Conservation (phyloP, 1,140 invertebrate genomes). For the Amyelois transitella region DNA sequence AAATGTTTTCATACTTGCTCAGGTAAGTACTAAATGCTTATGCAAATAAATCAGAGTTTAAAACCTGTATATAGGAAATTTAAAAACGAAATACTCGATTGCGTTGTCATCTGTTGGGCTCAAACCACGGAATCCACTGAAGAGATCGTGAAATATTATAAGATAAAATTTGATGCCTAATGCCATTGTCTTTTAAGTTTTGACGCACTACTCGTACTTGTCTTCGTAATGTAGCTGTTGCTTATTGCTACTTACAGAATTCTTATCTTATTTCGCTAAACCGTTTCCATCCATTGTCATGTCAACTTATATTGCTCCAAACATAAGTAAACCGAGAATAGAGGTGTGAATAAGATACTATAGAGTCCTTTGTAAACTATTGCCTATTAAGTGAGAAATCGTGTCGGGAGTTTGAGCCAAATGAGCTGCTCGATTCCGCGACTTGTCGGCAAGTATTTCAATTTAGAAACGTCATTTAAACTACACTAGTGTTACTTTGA, state of each 20-base stretch:
- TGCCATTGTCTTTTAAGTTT: too few species aligned
- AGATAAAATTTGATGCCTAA: too few species aligned
- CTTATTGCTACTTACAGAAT: background rate
- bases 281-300: background rate
- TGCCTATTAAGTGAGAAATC: slow-evolving; percentile 21
- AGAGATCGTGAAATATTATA: too few species aligned
- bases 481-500: slow-evolving; percentile 33
- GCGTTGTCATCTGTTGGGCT: too few species aligned
- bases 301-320: background rate
- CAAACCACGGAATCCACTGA: too few species aligned
- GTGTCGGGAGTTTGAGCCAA: slow-evolving; percentile 11
- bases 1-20: background rate
- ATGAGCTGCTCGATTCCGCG: slow-evolving; percentile 20
- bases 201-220: too few species aligned
- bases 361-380: slow-evolving; percentile 1
- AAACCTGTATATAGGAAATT: too few species aligned
- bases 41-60: too few species aligned
- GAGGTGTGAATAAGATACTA: background rate
- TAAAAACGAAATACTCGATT: too few species aligned
- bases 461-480: slow-evolving; percentile 35
- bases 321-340: background rate
- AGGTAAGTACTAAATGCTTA: too few species aligned
- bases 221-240: too few species aligned
- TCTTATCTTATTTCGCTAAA: background rate
- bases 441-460: slow-evolving; percentile 27